Evolutionary conservation across 2,797 vertebrate genomes (phyloP).

Genomic region (Onychomys arenicola): DNA sequence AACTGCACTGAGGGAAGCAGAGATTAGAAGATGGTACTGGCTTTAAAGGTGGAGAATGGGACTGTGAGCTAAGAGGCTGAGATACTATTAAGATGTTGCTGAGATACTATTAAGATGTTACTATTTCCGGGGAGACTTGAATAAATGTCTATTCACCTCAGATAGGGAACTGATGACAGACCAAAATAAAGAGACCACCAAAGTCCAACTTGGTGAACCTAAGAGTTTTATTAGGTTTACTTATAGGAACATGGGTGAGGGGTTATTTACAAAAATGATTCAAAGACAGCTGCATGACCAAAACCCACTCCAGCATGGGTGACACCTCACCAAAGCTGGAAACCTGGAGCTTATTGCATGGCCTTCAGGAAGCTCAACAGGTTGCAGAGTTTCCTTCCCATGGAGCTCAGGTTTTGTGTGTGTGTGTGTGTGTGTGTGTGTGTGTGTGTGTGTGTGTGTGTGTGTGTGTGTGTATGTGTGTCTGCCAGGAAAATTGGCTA

Average conservation of each 20-base stretch:
- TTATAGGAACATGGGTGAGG: neutral
- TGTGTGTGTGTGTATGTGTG: neutral
- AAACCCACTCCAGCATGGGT: neutral
- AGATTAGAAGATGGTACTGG: neutral
- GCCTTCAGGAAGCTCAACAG: neutral
- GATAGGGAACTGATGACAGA: neutral
- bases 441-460: too few species aligned
- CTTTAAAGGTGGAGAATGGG: neutral
- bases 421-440: too few species aligned
- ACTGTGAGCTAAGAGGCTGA: neutral
- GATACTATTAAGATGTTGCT: neutral
- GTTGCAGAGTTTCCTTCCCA: neutral
- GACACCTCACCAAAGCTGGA: neutral
- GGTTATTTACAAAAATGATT: neutral
- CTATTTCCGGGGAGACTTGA: neutral
- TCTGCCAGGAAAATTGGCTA: neutral
- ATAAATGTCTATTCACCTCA: neutral
- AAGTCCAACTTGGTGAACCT: neutral
- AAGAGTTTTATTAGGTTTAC: neutral
- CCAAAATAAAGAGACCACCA: neutral
- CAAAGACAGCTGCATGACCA: neutral
- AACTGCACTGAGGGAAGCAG: neutral
- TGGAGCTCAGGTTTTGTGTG: accelerated
- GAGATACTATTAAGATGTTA: neutral
- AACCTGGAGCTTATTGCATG: neutral